Percentiles rank a stretch among this genome's conserved stretches.
These are phyloP conservation scores for Eurois occulta DNA, from an alignment of 2,888 invertebrate genomes.

Conservation along the genomic window DNA sequence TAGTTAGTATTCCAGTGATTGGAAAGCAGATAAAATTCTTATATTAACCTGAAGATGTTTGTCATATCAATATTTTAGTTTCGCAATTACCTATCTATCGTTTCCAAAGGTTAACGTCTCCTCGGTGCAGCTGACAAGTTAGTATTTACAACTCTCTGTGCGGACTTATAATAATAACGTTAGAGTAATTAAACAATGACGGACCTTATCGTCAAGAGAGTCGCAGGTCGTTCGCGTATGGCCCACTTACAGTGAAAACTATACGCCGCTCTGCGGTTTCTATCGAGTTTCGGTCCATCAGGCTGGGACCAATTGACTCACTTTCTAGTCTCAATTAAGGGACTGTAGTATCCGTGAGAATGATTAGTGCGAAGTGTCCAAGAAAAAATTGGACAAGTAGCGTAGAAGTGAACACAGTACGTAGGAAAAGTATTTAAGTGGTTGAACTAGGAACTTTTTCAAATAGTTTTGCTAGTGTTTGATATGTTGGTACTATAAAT, in stretches of 20 bases:
- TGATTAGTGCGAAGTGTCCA: constrained; percentile 35
- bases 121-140: constrained; percentile 37
- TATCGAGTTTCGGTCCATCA: constrained; percentile 86
- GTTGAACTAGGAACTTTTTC: constrained; percentile 2
- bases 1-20: constrained; percentile 6
- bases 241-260: constrained; percentile 87
- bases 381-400: constrained; percentile 24
- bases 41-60: constrained; percentile 1
- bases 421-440: background rate
- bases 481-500: background rate
- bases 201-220: constrained; percentile 79
- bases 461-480: background rate
- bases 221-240: constrained; percentile 82
- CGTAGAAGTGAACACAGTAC: constrained; percentile 5
- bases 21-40: constrained; percentile 26
- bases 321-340: constrained; percentile 82
- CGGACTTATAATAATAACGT: constrained; percentile 44
- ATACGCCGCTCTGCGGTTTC: constrained; percentile 84
- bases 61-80: constrained; percentile 20
- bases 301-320: constrained; percentile 76
- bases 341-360: constrained; percentile 60
- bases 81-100: constrained; percentile 14
- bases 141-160: constrained; percentile 40
- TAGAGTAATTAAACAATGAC: constrained; percentile 70
- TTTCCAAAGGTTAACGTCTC: constrained; percentile 46